A percentile compares a stretch with the other conserved stretches of the same genome.
These are phyloP conservation scores for Tragelaphus imberbis DNA, from an alignment of 2,113 vertebrate genomes.

Conservation along the genomic window DNA sequence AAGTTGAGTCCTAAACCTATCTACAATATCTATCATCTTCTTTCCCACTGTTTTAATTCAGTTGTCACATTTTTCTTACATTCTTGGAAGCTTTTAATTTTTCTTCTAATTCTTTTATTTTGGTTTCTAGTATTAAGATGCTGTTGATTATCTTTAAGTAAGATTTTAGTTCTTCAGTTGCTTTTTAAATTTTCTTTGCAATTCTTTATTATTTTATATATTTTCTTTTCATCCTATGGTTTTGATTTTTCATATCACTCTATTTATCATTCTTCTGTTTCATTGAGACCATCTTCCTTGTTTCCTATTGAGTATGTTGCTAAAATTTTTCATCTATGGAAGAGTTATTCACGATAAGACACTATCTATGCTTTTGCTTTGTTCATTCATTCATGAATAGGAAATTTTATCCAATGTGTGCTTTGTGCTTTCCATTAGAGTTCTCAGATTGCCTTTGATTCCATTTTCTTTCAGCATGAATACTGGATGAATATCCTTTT, in stretches of 20 bases:
- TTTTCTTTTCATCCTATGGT: neutral
- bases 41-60: neutral
- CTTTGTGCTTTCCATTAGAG: neutral
- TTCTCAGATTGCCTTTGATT: neutral
- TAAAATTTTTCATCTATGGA: neutral
- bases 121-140: neutral
- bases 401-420: neutral
- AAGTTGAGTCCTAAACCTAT: neutral
- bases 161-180: neutral
- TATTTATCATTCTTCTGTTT: neutral
- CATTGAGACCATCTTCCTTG: neutral
- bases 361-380: neutral
- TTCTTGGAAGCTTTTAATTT: neutral
- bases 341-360: neutral
- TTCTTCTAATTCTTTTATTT: constrained; percentile 2
- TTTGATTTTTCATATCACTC: neutral
- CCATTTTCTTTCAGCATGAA: neutral
- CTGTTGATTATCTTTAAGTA: neutral
- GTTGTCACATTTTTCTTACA: neutral
- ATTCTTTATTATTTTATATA: neutral
- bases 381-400: neutral
- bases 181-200: neutral
- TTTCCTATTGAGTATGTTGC: neutral
- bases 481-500: neutral
- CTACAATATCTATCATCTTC: neutral